Evolutionary conservation across 2,113 vertebrate genomes (phyloP).

Genomic region (Oxygymnocypris stewartii): DNA sequence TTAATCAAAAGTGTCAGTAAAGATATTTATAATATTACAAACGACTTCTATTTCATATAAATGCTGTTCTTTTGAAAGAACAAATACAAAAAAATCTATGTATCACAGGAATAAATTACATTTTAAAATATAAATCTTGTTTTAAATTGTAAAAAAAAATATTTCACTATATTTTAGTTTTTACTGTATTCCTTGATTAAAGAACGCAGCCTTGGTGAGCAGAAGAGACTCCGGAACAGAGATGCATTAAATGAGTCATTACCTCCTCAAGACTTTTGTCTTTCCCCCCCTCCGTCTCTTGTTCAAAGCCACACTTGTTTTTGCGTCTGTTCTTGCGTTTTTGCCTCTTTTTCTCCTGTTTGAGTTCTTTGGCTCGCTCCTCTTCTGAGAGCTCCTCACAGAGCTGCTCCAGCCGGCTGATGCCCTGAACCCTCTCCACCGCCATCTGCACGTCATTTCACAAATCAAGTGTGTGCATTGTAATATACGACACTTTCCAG

Average conservation of each 20-base stretch:
- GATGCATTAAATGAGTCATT: constrained; percentile 29
- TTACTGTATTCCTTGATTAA: not conserved
- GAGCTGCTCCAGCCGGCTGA: constrained; percentile 94
- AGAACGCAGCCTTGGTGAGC: not conserved
- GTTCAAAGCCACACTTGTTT: constrained; percentile 92
- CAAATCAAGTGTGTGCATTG: not conserved
- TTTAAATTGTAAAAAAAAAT: not conserved
- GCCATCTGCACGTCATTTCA: constrained; percentile 79
- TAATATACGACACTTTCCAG: not conserved
- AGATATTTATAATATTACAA: not conserved
- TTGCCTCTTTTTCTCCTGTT: constrained; percentile 96
- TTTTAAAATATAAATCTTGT: not conserved
- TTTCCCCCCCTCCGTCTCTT: constrained; percentile 82
- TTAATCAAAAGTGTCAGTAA: not conserved
- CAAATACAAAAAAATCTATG: not conserved
- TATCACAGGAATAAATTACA: not conserved
- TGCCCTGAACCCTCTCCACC: constrained; percentile 95
- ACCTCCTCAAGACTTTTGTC: constrained; percentile 86
- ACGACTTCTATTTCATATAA: not conserved
- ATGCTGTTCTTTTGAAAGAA: not conserved
- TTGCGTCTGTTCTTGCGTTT: constrained; percentile 95
- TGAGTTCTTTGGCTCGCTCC: constrained; percentile 91
- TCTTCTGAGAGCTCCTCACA: constrained; percentile 96
- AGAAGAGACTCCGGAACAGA: not conserved
- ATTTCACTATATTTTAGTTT: not conserved